Evolutionary conservation across 2,888 invertebrate genomes (phyloP).

Genomic region (Adela reaumurella): DNA sequence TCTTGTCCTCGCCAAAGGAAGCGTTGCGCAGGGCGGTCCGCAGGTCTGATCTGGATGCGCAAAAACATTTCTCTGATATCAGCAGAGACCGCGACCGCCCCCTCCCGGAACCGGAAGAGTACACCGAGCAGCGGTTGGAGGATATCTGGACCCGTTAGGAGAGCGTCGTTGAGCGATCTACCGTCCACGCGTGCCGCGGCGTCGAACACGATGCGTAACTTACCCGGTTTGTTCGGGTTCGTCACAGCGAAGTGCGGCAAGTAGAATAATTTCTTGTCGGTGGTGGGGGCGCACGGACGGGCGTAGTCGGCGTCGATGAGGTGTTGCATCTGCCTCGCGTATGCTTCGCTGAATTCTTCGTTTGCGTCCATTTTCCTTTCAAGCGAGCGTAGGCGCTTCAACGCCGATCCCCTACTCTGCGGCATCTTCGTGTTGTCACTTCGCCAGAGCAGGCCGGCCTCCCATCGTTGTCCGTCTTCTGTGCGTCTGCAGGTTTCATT

Average conservation of each 20-base stretch:
- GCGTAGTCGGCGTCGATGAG: slow-evolving; percentile 9
- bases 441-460: slow-evolving; percentile 10
- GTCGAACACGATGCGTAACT: slow-evolving; percentile 7
- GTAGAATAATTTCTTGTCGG: slow-evolving; percentile 5
- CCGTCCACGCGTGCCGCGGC: slow-evolving; percentile 10
- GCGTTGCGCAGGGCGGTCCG: slow-evolving; percentile 15
- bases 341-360: slow-evolving; percentile 1
- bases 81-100: slow-evolving; percentile 12
- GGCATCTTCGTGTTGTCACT: slow-evolving; percentile 5
- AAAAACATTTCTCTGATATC: slow-evolving; percentile 21
- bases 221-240: slow-evolving; percentile 7
- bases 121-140: slow-evolving; percentile 18
- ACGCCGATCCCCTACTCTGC: slow-evolving; percentile 1
- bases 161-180: slow-evolving; percentile 8
- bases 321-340: slow-evolving; percentile 6
- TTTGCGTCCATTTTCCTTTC: slow-evolving; percentile 9
- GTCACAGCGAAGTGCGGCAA: slow-evolving; percentile 12
- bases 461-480: slow-evolving; percentile 5
- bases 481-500: slow-evolving; percentile 1
- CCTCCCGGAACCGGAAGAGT: slow-evolving; percentile 16
- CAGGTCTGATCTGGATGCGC: slow-evolving; percentile 14
- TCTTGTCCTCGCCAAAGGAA: slow-evolving; percentile 9
- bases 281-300: slow-evolving; percentile 2
- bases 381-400: slow-evolving; percentile 1
- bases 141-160: slow-evolving; percentile 19